Base-by-base conservation (phyloP, 2,888 invertebrate species). In the Noctua comes region DNA sequence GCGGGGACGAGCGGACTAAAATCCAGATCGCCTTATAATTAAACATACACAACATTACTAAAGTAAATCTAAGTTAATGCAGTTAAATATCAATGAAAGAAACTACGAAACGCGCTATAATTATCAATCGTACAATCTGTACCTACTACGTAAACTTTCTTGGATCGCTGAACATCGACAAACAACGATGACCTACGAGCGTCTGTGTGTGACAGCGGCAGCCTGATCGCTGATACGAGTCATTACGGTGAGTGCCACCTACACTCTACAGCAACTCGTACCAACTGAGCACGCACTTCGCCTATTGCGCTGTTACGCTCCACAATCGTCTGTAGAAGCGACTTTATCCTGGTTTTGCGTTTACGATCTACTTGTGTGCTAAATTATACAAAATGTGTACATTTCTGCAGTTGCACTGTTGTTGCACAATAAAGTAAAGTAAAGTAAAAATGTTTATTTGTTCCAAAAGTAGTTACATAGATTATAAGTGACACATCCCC, bases 211-310 rank as follows among this genome's bases (percentile, higher is more conserved):
- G 64, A 2, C 54, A 27, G 62, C 6, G 59, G 70, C 54, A 11
- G 76, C 24, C 51, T 48, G 65, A 8, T 80, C 59, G 86, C 69
- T 73, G 84, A 80, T 79, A 76, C 81, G 57, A 77, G 79, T 88
- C 80, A 88, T 88, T 84, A 89, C 78, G 24, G 68, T 80, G 84
- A 89, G 88, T 89, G 86, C 88, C 79, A 75, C 73, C 77, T 72
- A 46, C 51, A 21, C 51, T 21, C 2, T 7, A 51, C 69, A 73
- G 66, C 62, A 57, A 70, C 43, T n/a, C n/a, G 40, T 66, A 76
- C 73, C 62, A 71, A 79, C 66, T 87, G 81, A 85, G 66, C 69
- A 70, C 87, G 76, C 86, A 88, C 80, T 74, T 72, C 70, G 51
- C 66, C 73, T 74, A 85, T 75, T 73, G 83, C 83, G 51, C 64